A percentile compares a stretch with the other conserved stretches of the same genome.
Conservation (phyloP, 2,113 vertebrate genomes). For the Lethenteron reissneri region DNA sequence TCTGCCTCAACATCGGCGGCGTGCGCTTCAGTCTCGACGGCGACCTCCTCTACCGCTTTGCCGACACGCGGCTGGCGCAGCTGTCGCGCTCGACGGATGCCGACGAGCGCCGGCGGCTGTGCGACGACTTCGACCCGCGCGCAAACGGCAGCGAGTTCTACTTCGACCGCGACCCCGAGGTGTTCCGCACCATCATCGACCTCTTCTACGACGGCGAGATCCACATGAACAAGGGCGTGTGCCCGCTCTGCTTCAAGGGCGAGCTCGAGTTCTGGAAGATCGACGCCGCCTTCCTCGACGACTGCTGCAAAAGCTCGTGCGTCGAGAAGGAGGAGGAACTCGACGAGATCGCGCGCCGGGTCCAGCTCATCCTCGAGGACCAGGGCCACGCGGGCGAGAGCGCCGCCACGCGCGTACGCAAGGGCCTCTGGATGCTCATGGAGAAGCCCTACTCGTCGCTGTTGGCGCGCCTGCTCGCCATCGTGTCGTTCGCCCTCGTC, state of each 20-base stretch:
- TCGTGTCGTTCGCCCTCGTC: constrained; percentile 68
- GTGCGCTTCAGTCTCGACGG: constrained; percentile 51
- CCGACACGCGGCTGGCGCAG: constrained; percentile 70
- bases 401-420: constrained; percentile 47
- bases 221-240: constrained; percentile 84
- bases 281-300: constrained; percentile 58
- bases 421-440: constrained; percentile 68
- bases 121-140: constrained; percentile 76
- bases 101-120: constrained; percentile 56
- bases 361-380: constrained; percentile 68
- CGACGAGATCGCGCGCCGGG: constrained; percentile 63
- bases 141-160: constrained; percentile 54
- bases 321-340: constrained; percentile 76
- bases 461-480: constrained; percentile 51
- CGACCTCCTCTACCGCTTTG: constrained; percentile 55
- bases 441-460: constrained; percentile 78
- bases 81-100: constrained; percentile 39
- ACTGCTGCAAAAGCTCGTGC: constrained; percentile 70
- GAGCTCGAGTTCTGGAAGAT: constrained; percentile 99
- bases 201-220: constrained; percentile 80
- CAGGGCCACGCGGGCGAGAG: constrained; percentile 30
- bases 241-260: constrained; percentile 82
- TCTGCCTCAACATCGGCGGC: constrained; percentile 56
- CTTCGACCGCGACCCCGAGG: constrained; percentile 83
- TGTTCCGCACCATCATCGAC: constrained; percentile 76